These are phyloP conservation scores for Capra hircus DNA, from an alignment of 2,113 vertebrate species.

Conservation along the genomic window DNA sequence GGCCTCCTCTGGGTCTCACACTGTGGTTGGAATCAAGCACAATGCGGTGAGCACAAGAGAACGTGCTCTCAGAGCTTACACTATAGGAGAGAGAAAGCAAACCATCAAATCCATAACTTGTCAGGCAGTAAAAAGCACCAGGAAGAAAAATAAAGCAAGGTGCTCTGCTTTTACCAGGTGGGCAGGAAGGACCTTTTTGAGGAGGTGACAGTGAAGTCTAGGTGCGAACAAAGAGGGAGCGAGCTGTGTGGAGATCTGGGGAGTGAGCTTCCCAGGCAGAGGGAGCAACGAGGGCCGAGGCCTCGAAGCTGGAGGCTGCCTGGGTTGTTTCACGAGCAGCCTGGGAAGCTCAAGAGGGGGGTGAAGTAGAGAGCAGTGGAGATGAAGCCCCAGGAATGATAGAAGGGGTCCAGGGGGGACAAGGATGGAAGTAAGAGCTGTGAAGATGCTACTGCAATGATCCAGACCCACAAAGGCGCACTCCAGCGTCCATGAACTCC, in stretches of 20 bases:
- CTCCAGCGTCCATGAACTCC: background rate
- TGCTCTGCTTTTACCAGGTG: background rate
- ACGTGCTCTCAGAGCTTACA: background rate
- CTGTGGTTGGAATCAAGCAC: background rate
- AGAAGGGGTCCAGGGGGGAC: too few relatives aligned
- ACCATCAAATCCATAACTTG: background rate
- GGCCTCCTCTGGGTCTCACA: background rate
- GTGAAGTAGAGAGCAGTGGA: too few relatives aligned
- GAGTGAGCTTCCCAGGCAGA: background rate
- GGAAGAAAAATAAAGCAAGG: background rate
- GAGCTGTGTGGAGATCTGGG: background rate
- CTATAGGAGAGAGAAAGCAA: background rate
- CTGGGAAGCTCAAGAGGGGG: accelerated
- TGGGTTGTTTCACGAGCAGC: background rate
- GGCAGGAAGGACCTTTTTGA: background rate
- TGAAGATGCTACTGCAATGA: accelerated
- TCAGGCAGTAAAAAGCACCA: background rate
- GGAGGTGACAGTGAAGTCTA: background rate
- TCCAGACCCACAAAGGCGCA: accelerated
- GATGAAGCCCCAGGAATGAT: too few relatives aligned
- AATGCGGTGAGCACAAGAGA: background rate
- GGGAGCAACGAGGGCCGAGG: too few relatives aligned
- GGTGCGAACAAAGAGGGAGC: background rate
- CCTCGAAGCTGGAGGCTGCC: background rate
- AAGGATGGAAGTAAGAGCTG: accelerated